These are phyloP conservation scores for Malthinus flaveolus DNA, from an alignment of 2,888 invertebrate genomes.

Conservation along the genomic window DNA sequence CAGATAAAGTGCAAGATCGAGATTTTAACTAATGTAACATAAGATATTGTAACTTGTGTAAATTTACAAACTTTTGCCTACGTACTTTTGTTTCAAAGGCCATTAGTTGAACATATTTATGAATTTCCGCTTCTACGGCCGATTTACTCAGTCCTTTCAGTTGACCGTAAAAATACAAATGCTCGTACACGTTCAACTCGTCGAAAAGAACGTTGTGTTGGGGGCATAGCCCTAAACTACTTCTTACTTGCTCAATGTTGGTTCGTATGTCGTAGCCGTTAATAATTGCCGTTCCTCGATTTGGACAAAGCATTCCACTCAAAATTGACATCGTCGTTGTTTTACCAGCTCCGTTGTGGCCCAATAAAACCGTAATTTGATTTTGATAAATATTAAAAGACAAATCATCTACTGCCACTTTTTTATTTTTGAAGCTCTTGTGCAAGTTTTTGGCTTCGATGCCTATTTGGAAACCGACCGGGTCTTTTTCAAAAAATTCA, in stretches of 20 bases:
- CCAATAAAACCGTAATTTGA: slow-evolving; percentile 84
- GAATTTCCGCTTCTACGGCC: slow-evolving; percentile 63
- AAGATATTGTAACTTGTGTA: not conserved
- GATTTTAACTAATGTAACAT: slow-evolving; percentile 54
- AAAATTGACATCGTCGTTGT: slow-evolving; percentile 93
- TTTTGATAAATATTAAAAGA: slow-evolving; percentile 82
- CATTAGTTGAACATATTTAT: slow-evolving; percentile 65
- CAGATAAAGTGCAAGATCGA: slow-evolving; percentile 66
- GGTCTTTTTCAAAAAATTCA: slow-evolving; percentile 55
- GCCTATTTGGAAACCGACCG: slow-evolving; percentile 50
- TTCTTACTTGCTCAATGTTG: slow-evolving; percentile 66
- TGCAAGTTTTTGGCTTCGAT: slow-evolving; percentile 53
- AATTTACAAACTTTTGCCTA: not conserved
- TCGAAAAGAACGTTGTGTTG: slow-evolving; percentile 86
- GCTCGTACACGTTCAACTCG: slow-evolving; percentile 80
- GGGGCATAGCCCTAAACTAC: slow-evolving; percentile 78
- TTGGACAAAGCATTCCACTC: slow-evolving; percentile 74
- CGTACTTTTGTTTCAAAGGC: slow-evolving; percentile 68
- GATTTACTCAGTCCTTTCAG: slow-evolving; percentile 65
- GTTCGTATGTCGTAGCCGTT: slow-evolving; percentile 71
- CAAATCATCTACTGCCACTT: slow-evolving; percentile 67
- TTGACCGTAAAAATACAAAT: slow-evolving; percentile 79
- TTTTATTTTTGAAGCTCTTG: slow-evolving; percentile 43
- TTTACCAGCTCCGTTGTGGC: slow-evolving; percentile 87
- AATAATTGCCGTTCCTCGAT: slow-evolving; percentile 71